These are phyloP conservation scores for Lasiommata megera DNA, from an alignment of 2,888 invertebrate genomes.

Conservation along the genomic window DNA sequence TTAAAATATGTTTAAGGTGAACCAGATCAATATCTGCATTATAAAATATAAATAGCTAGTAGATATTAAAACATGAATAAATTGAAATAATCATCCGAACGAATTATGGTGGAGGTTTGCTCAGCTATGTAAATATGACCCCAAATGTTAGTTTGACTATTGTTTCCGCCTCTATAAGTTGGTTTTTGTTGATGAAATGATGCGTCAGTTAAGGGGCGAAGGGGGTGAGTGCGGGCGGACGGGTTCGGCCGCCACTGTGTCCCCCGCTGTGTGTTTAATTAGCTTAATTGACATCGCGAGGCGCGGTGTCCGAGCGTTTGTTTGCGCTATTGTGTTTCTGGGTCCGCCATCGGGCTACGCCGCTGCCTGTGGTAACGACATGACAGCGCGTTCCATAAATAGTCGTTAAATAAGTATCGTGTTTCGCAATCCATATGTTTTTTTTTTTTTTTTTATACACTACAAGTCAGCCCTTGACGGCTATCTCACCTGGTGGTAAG, in stretches of 20 bases:
- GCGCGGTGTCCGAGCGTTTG: slow-evolving; percentile 78
- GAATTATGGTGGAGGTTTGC: not conserved
- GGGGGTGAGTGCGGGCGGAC: slow-evolving; percentile 44
- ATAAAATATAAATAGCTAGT: too few relatives aligned
- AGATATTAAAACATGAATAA: not conserved
- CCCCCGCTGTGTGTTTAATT: slow-evolving; percentile 76
- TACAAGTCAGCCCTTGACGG: too few relatives aligned
- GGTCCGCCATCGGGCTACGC: slow-evolving; percentile 43
- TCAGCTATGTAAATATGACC: slow-evolving; percentile 30
- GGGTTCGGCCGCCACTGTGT: slow-evolving; percentile 48
- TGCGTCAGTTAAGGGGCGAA: slow-evolving; percentile 62
- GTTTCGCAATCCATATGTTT: too few relatives aligned
- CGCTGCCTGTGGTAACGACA: slow-evolving; percentile 37
- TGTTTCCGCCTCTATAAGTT: slow-evolving; percentile 56
- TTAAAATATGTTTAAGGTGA: too few relatives aligned
- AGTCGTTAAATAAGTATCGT: slow-evolving; percentile 1
- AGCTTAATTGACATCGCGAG: slow-evolving; percentile 80
- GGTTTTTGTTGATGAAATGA: slow-evolving; percentile 67
- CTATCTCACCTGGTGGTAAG: too few relatives aligned
- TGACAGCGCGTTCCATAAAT: not conserved
- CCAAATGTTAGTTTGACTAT: slow-evolving; percentile 43
- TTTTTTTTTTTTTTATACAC: too few relatives aligned
- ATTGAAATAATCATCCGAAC: not conserved
- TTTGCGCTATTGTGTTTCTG: slow-evolving; percentile 75
- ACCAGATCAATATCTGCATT: too few relatives aligned